Evolutionary conservation across 2,888 invertebrate genomes (phyloP).

Genomic region (Nephrotoma guestfalica): DNA sequence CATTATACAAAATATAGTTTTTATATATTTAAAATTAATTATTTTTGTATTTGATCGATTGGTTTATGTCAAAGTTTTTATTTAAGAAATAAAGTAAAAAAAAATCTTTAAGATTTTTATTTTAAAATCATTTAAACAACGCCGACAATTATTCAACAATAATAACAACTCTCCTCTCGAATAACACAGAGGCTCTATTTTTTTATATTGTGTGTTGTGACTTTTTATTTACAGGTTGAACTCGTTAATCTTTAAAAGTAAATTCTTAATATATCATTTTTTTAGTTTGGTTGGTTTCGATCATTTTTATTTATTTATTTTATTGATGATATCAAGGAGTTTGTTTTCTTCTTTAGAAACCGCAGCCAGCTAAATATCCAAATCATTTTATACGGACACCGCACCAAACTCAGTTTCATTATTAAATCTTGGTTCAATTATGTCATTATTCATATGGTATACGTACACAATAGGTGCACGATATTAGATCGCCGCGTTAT

Average conservation of each 20-base stretch:
- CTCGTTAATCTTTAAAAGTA: not conserved
- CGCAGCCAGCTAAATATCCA: not conserved
- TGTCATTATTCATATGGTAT: not conserved
- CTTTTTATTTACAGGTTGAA: slow-evolving; percentile 2
- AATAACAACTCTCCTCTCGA: not conserved
- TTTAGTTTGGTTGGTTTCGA: not conserved
- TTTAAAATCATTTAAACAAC: not conserved
- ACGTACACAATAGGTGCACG: not conserved
- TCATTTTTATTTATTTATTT: not conserved
- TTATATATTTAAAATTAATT: not conserved
- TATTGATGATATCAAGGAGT: slow-evolving; percentile 4
- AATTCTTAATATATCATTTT: not conserved
- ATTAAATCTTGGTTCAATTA: not conserved
- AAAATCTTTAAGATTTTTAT: not conserved
- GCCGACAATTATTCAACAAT: not conserved
- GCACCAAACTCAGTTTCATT: not conserved
- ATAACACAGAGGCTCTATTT: not conserved
- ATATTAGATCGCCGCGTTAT: not conserved
- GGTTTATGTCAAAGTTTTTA: not conserved
- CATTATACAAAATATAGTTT: not conserved
- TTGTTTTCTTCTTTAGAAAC: not conserved
- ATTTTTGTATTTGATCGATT: not conserved
- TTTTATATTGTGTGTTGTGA: not conserved
- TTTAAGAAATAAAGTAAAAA: not conserved
- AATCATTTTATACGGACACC: not conserved